A percentile compares a stretch with the other conserved stretches of the same genome.
Evolutionary conservation across 2,888 invertebrate species (phyloP).

Genomic region (Aproaerema taeniolella): DNA sequence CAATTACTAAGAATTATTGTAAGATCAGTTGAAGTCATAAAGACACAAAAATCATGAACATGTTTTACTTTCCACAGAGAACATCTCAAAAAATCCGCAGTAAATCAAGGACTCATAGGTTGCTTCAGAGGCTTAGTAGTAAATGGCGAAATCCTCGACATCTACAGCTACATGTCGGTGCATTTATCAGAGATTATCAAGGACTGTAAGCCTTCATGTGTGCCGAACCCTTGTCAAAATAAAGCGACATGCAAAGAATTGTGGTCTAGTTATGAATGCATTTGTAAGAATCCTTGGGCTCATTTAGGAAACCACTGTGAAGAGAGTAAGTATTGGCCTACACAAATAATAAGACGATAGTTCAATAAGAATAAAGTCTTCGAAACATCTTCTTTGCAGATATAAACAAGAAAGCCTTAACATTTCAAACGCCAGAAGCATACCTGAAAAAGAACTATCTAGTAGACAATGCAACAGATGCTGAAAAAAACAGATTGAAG

Average conservation of each 20-base stretch:
- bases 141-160: slow-evolving; percentile 93
- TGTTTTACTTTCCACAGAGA: slow-evolving; percentile 77
- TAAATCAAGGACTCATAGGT: slow-evolving; percentile 93
- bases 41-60: neutral
- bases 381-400: too few relatives aligned
- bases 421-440: slow-evolving; percentile 88
- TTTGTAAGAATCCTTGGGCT: slow-evolving; percentile 95
- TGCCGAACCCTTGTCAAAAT: slow-evolving; percentile 95
- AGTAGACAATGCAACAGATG: slow-evolving; percentile 78
- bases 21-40: too few relatives aligned
- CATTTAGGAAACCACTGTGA: slow-evolving; percentile 94
- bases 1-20: too few relatives aligned
- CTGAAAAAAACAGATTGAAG: slow-evolving; percentile 80
- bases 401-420: slow-evolving; percentile 92
- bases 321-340: slow-evolving; percentile 82
- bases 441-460: slow-evolving; percentile 90
- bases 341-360: too few relatives aligned
- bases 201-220: slow-evolving; percentile 96
- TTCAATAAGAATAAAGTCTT: too few relatives aligned
- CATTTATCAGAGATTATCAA: slow-evolving; percentile 94
- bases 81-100: slow-evolving; percentile 87
- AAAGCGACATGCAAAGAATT: slow-evolving; percentile 93
- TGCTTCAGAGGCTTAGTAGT: slow-evolving; percentile 95
- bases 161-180: slow-evolving; percentile 95
- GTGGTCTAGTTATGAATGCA: slow-evolving; percentile 95